A percentile compares a stretch with the other conserved stretches of the same genome.
Conservation (phyloP, 2,113 vertebrate species). For the Heterotis niloticus region DNA sequence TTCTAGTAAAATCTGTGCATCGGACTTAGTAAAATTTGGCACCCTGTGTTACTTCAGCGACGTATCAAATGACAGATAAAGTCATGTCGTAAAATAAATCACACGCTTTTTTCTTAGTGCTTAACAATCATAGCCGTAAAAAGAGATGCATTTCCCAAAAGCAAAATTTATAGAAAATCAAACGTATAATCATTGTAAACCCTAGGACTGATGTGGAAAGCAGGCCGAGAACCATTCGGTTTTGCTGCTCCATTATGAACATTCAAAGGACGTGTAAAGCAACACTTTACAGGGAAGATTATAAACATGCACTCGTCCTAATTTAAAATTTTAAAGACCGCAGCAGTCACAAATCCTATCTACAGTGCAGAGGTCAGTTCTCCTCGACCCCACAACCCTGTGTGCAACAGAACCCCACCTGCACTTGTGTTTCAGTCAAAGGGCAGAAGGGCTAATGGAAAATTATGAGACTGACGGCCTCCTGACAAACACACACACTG, state of each 20-base stretch:
- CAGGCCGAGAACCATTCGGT: too few relatives aligned
- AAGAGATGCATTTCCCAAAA: background rate
- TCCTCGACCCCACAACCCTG: background rate
- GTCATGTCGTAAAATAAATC: background rate
- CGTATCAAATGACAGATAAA: background rate
- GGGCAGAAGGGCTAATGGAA: background rate
- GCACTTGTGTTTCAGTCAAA: background rate
- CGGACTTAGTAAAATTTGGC: background rate
- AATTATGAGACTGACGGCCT: background rate
- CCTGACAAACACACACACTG: background rate
- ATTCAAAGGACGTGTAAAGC: too few relatives aligned
- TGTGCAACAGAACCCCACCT: background rate
- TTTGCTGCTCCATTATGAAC: too few relatives aligned
- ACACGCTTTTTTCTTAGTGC: background rate
- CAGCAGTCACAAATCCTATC: background rate
- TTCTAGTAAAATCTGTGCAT: background rate
- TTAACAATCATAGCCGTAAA: background rate
- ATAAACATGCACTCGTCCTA: constrained; percentile 26
- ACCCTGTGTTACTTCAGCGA: background rate
- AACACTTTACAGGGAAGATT: too few relatives aligned
- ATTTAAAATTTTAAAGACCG: constrained; percentile 31
- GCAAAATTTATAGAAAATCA: too few relatives aligned
- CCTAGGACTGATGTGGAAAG: too few relatives aligned
- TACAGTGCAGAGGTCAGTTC: background rate
- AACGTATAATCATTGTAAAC: too few relatives aligned